Evolutionary conservation across 2,888 invertebrate genomes (phyloP).

Genomic region (Watsonalla binaria): DNA sequence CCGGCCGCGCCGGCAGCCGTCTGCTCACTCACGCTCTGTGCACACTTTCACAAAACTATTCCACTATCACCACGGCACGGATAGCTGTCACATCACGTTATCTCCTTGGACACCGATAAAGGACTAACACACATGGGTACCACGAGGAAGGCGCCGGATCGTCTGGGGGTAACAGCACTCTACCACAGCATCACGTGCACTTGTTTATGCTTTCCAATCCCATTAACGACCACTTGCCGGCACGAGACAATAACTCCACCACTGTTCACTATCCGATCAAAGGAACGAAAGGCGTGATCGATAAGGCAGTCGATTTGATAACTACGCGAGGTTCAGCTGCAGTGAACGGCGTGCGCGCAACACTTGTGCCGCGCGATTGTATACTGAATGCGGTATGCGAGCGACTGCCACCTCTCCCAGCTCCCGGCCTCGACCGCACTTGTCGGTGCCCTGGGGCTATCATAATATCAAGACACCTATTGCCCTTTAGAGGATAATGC

Average conservation of each 20-base stretch:
- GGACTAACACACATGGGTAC: conserved; percentile 45
- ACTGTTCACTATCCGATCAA: conserved; percentile 39
- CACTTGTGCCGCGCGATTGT: conserved; percentile 68
- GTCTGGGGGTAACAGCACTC: conserved; percentile 53
- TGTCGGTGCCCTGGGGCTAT: conserved; percentile 53
- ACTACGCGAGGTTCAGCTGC: conserved; percentile 41
- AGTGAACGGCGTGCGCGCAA: conserved; percentile 67
- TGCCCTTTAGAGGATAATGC: conserved; percentile 65
- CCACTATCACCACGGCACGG: conserved; percentile 66
- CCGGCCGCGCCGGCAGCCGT: conserved; percentile 51
- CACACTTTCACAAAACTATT: conserved; percentile 78
- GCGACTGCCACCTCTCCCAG: conserved; percentile 63
- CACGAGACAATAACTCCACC: conserved; percentile 50
- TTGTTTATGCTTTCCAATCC: conserved; percentile 41
- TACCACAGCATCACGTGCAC: conserved; percentile 45
- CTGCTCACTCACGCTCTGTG: conserved; percentile 62
- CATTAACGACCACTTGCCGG: conserved; percentile 38
- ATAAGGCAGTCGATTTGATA: conserved; percentile 51
- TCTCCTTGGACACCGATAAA: conserved; percentile 55
- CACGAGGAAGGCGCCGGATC: conserved; percentile 54
- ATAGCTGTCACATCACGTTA: conserved; percentile 76
- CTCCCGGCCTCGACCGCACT: conserved; percentile 68
- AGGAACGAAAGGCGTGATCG: conserved; percentile 50
- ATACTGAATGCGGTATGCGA: conserved; percentile 62
- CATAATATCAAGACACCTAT: conserved; percentile 59